Conservation (phyloP, 2,888 invertebrate genomes). For the Sclerodermus sp. region DNA sequence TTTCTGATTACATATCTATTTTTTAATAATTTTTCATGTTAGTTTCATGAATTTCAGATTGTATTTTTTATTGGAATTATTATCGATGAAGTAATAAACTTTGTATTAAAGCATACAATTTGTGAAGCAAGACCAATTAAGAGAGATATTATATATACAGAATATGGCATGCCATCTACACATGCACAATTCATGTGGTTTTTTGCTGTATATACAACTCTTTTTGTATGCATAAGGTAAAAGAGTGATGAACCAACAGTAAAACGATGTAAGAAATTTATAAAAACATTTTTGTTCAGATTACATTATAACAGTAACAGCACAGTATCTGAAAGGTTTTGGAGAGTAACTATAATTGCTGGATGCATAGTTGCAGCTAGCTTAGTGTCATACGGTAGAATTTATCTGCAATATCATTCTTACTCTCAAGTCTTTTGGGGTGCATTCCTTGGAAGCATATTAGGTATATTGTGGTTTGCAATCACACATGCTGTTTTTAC, state of each 20-base stretch:
- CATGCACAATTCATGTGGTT: conserved; percentile 93
- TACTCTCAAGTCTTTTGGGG: conserved; percentile 81
- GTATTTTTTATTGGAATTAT: conserved; percentile 79
- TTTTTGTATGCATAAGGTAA: conserved; percentile 86
- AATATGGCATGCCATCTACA: conserved; percentile 90
- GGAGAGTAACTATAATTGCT: conserved; percentile 69
- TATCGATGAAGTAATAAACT: conserved; percentile 77
- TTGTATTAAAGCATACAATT: conserved; percentile 78
- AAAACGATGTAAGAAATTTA: no score
- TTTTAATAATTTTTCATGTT: not conserved
- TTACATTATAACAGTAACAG: conserved; percentile 82
- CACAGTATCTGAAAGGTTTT: conserved; percentile 74
- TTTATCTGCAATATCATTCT: conserved; percentile 87
- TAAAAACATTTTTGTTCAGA: conserved; percentile 60
- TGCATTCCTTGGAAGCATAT: conserved; percentile 70
- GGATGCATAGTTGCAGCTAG: conserved; percentile 64
- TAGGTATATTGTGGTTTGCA: conserved; percentile 81
- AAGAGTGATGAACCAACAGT: no score
- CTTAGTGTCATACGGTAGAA: conserved; percentile 70
- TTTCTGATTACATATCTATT: not conserved
- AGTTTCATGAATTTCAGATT: conserved; percentile 69
- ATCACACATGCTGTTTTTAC: conserved; percentile 79
- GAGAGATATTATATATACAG: conserved; percentile 69
- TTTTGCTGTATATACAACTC: conserved; percentile 80
- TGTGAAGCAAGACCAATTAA: conserved; percentile 78